Evolutionary conservation across 2,888 invertebrate species (phyloP).

Genomic region (Acrobasis consociella): DNA sequence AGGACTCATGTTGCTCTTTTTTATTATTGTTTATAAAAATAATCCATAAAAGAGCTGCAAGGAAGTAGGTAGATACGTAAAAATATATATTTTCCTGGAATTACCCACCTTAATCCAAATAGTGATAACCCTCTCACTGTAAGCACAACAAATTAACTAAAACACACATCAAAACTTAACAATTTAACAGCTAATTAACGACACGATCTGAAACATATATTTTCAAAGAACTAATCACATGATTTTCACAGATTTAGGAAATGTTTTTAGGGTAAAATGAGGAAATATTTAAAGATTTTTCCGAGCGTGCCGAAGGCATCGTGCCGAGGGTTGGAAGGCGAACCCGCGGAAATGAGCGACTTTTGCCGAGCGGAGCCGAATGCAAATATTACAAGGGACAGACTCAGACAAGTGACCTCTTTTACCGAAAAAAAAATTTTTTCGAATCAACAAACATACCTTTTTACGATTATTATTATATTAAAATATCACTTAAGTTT

Average conservation of each 20-base stretch:
- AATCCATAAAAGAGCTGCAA: background rate
- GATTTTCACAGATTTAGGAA: slow-evolving; percentile 52
- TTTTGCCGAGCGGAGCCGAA: slow-evolving; percentile 64
- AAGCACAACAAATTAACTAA: slow-evolving; percentile 60
- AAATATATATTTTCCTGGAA: background rate
- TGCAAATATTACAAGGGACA: slow-evolving; percentile 65
- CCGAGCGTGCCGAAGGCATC: slow-evolving; percentile 64
- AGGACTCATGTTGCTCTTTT: background rate
- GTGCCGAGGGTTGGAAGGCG: slow-evolving; percentile 71
- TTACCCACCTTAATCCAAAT: slow-evolving; percentile 19
- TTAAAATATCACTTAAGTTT: too few relatives aligned
- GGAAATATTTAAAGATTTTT: slow-evolving; percentile 71
- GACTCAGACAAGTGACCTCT: slow-evolving; percentile 41
- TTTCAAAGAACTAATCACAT: slow-evolving; percentile 46
- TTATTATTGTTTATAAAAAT: background rate
- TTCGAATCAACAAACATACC: too few relatives aligned
- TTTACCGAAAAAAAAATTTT: slow-evolving; percentile 16
- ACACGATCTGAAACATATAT: slow-evolving; percentile 39
- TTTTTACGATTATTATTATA: too few relatives aligned
- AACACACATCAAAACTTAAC: slow-evolving; percentile 63
- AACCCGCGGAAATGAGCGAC: slow-evolving; percentile 72
- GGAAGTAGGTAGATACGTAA: background rate
- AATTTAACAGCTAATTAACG: slow-evolving; percentile 45
- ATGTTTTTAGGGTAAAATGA: slow-evolving; percentile 39
- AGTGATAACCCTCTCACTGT: slow-evolving; percentile 46